These are phyloP conservation scores for Rattus rattus DNA, from an alignment of 2,113 vertebrate genomes.

Conservation along the genomic window DNA sequence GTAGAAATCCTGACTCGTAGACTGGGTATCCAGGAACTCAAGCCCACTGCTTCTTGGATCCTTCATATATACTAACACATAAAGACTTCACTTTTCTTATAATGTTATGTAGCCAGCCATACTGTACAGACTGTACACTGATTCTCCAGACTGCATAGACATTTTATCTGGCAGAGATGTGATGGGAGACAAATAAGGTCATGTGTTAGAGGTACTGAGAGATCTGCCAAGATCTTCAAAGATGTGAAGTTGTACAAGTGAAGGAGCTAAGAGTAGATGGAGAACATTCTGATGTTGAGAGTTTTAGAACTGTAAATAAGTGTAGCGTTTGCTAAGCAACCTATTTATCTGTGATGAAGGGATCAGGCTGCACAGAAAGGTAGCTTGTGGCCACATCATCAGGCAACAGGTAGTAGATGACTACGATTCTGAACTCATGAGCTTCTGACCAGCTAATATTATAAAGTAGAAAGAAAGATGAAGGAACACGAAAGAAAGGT, in stretches of 20 bases:
- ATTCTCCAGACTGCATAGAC: not conserved
- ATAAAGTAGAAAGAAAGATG: constrained; percentile 4
- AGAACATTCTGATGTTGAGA: not conserved
- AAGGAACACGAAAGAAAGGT: not conserved
- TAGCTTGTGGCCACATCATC: not conserved
- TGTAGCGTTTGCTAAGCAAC: not conserved
- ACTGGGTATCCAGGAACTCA: not conserved
- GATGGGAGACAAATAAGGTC: not conserved
- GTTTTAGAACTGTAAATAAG: constrained; percentile 4
- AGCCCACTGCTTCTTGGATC: not conserved
- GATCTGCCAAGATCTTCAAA: not conserved
- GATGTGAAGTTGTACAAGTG: constrained; percentile 12
- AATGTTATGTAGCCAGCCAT: not conserved
- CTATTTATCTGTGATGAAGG: not conserved
- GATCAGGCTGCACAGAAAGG: not conserved
- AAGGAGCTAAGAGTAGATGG: not conserved
- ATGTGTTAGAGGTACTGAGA: not conserved
- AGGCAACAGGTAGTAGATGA: not conserved
- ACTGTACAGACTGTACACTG: too few relatives aligned
- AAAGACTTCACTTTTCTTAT: not conserved
- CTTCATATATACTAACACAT: not conserved
- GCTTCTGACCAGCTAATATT: not conserved
- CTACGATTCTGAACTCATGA: not conserved
- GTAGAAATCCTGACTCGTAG: not conserved
- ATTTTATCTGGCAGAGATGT: not conserved